Base-by-base conservation (phyloP, 2,797 vertebrate genomes). In the Ctenopoma multispine region DNA sequence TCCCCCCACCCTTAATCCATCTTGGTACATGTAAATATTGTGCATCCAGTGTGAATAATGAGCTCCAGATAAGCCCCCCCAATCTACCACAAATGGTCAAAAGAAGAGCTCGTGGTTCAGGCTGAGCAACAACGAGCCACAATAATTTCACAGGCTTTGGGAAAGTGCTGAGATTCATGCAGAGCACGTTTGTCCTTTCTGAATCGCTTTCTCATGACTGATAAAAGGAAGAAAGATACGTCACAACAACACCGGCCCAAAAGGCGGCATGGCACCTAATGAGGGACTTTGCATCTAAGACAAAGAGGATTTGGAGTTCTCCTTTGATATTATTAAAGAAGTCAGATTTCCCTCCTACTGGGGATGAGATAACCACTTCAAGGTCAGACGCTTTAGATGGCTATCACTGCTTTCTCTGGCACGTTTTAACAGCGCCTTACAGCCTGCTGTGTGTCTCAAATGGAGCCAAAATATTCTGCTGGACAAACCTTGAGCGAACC, bases 311-410 rank as follows among this genome's bases (percentile, higher is more conserved):
- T 90, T 91, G 73, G 75, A 84, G 76, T 76, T 81, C 62, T 71
- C 57, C 87, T 89, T 91, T 89, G 83, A 85, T 88, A 88, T 82
- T 75, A 81, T 78, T 87, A 85, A 87, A 90, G 72, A 81, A 87
- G 82, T 63, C 72, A 69, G 77, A 82, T 77, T 72, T 68, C 78
- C 60, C 79, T 80, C 79, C 88, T 79, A 72, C 80, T 79, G 70
- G 79, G 72, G 71, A 89, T 78, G 76, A 82, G 87, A 89, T 90
- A 92, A 92, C 87, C 86, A 86, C 86, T 91, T 86, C 90, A 91
- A 90, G 89, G 86, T 90, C 89, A 89, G 79, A 77, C 67, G 84
- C 82, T 90, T 90, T 79, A 90, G 91, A 92, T 91, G 81, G 84
- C 81, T 80, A 91, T 90, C 86, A 18, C 85, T 69, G 75, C 70